A percentile compares a stretch with the other conserved stretches of the same genome.
These are phyloP conservation scores for Heteromormyrus szaboi DNA, from an alignment of 2,797 vertebrate genomes.

Conservation along the genomic window DNA sequence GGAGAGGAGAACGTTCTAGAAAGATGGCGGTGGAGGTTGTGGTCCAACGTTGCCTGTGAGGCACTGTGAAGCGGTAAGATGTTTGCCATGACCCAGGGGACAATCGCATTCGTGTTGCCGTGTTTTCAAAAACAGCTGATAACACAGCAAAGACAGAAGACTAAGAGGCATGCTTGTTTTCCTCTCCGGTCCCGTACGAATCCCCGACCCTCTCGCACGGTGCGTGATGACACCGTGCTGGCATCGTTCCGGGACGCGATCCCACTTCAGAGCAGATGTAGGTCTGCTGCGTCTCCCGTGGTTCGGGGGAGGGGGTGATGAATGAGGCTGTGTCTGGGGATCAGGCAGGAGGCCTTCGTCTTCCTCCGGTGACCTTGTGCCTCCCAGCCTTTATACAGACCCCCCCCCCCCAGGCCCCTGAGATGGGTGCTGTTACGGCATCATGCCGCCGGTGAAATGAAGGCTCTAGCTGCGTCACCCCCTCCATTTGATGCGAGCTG, in stretches of 20 bases:
- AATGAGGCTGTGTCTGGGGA: constrained; percentile 50
- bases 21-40: background rate
- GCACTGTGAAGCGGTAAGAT: no score
- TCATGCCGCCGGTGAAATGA: constrained; percentile 40
- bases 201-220: background rate
- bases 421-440: constrained; percentile 59
- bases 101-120: background rate
- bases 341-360: constrained; percentile 56
- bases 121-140: background rate
- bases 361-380: constrained; percentile 66
- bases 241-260: background rate
- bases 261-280: background rate
- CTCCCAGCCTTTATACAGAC: constrained; percentile 70
- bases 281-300: constrained; percentile 12
- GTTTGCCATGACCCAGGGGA: background rate
- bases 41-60: background rate
- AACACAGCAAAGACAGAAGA: background rate
- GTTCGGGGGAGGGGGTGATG: constrained; percentile 45
- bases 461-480: constrained; percentile 5
- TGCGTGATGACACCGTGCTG: background rate
- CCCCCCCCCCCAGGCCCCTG: constrained; percentile 57
- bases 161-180: background rate
- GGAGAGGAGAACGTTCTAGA: background rate
- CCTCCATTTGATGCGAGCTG: background rate
- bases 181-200: background rate